Conservation (phyloP, 2,113 vertebrate genomes). For the Macquaria ambigua region DNA sequence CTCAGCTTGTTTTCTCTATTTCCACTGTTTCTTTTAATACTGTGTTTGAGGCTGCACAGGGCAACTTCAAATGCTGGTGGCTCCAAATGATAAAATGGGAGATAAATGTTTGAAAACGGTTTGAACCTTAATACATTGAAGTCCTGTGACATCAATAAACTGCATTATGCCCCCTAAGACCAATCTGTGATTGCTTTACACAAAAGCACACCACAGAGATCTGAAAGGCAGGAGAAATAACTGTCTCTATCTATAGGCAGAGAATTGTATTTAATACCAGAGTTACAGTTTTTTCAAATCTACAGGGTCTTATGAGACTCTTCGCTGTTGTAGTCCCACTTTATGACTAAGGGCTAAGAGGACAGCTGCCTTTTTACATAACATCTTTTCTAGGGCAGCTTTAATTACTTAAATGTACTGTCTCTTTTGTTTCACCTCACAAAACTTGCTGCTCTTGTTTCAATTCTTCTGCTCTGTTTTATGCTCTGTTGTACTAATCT, state of each 20-base stretch:
- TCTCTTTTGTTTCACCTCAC: constrained; percentile 13
- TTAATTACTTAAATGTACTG: constrained; percentile 4
- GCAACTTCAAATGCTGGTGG: not conserved
- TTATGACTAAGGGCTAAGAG: not conserved
- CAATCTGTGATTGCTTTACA: not conserved
- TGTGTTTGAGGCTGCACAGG: not conserved
- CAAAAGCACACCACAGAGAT: not conserved
- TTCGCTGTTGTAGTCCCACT: not conserved
- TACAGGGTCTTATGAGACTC: not conserved
- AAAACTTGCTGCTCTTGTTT: constrained; percentile 2
- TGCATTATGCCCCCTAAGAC: too few relatives aligned
- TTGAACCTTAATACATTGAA: not conserved
- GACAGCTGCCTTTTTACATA: constrained; percentile 19
- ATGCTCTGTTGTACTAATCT: constrained; percentile 28
- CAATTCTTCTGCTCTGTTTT: constrained; percentile 10
- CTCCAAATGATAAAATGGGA: not conserved
- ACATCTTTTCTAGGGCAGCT: constrained; percentile 6
- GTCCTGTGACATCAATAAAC: not conserved
- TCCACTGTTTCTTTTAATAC: not conserved
- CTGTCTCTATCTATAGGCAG: not conserved
- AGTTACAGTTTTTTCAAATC: not conserved
- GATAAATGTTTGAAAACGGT: constrained; percentile 6
- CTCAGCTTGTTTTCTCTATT: not conserved
- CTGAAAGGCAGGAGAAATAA: not conserved
- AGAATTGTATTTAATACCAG: not conserved